These are phyloP conservation scores for Wiebesia pumilae DNA, from an alignment of 1,140 invertebrate species.

Conservation along the genomic window DNA sequence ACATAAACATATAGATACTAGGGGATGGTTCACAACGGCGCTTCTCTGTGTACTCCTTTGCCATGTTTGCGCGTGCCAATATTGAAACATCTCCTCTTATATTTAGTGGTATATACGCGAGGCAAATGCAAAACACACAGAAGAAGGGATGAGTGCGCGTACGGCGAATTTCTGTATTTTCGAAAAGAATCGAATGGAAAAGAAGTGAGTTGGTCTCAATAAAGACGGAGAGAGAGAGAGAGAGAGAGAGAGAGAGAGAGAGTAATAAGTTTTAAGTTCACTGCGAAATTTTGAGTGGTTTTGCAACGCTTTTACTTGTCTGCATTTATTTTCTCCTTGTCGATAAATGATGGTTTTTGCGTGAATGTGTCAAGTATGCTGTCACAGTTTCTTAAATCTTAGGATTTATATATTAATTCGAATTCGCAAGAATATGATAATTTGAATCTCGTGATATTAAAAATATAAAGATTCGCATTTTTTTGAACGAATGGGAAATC, in stretches of 20 bases:
- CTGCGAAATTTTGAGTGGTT: constrained; percentile 28
- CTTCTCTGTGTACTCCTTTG: neutral
- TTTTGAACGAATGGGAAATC: no score
- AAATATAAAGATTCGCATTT: neutral
- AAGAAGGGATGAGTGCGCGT: neutral
- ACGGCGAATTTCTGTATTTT: neutral
- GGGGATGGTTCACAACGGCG: neutral
- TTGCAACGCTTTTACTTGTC: neutral
- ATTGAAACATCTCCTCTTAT: constrained; percentile 69
- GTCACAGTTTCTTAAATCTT: neutral
- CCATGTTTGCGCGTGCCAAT: constrained; percentile 61
- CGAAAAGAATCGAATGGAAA: constrained; percentile 2
- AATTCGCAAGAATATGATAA: neutral
- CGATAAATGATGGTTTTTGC: neutral
- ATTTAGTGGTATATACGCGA: constrained; percentile 63
- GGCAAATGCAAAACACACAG: constrained; percentile 58
- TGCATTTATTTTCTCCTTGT: neutral
- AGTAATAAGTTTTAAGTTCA: constrained; percentile 16
- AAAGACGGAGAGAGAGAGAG: neutral
- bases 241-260: neutral
- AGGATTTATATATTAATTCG: neutral
- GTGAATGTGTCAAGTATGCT: neutral
- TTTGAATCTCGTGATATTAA: neutral
- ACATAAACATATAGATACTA: neutral
- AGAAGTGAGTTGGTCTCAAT: neutral